Evolutionary conservation across 1,140 invertebrate species (phyloP).

Genomic region (Drosophila watanabei): DNA sequence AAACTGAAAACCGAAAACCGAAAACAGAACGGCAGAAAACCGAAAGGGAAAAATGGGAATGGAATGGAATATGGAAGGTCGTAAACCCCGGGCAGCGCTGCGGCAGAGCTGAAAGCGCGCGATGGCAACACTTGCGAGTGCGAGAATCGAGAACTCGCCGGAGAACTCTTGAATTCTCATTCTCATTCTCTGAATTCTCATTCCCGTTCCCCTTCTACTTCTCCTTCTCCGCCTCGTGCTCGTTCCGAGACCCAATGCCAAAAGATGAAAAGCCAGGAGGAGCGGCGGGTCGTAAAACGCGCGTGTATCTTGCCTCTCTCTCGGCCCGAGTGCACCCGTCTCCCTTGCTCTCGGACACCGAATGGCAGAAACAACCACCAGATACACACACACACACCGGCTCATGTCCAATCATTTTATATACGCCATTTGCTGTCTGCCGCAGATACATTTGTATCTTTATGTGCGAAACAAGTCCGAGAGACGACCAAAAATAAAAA

Average conservation of each 20-base stretch:
- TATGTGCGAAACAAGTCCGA: slow-evolving; percentile 81
- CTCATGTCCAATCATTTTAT: slow-evolving; percentile 83
- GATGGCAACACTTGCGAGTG: slow-evolving; percentile 61
- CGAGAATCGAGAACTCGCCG: slow-evolving; percentile 49
- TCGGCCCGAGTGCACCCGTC: slow-evolving; percentile 14
- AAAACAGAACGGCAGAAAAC: slow-evolving; percentile 10
- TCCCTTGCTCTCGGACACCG: slow-evolving; percentile 12
- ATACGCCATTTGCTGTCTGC: slow-evolving; percentile 84
- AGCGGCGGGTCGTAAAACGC: slow-evolving; percentile 73
- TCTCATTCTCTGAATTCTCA: slow-evolving; percentile 20
- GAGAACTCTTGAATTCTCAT: slow-evolving; percentile 31
- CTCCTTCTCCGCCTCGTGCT: background rate
- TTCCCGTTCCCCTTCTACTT: background rate
- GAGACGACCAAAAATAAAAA: slow-evolving; percentile 25
- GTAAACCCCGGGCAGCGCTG: slow-evolving; percentile 66
- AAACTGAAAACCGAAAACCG: slow-evolving; percentile 7
- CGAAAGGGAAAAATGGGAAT: slow-evolving; percentile 23
- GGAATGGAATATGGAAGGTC: slow-evolving; percentile 51
- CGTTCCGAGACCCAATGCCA: slow-evolving; percentile 46
- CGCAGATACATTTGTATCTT: slow-evolving; percentile 83
- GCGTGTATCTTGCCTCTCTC: slow-evolving; percentile 44
- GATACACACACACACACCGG: slow-evolving; percentile 26
- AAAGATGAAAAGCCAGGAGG: slow-evolving; percentile 79
- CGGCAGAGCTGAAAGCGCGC: slow-evolving; percentile 23
- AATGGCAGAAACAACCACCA: slow-evolving; percentile 67